phyloP scores from a whole-genome alignment of 2,888 invertebrate species.

The Lottia scabra region DNA sequence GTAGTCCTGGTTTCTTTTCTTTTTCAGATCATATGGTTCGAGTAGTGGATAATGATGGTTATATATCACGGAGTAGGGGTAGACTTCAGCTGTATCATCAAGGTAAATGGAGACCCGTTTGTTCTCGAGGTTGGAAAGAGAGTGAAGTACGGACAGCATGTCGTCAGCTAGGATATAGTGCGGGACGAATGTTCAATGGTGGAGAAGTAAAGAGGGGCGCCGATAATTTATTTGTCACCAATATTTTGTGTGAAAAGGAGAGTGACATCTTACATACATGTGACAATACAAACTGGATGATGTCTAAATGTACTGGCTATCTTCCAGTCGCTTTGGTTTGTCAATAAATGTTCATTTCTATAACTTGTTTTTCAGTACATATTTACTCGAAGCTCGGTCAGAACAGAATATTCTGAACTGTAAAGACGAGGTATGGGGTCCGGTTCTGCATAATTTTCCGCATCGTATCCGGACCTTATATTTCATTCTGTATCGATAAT shows the following conservation, averaged over 20 bases:
- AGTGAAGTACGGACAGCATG: constrained; percentile 51
- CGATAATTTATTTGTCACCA: not conserved
- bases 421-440: too few relatives aligned
- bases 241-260: not conserved
- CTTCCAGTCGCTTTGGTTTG: not conserved
- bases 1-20: too few relatives aligned
- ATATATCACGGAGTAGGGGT: constrained; percentile 35
- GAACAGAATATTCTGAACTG: too few relatives aligned
- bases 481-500: too few relatives aligned
- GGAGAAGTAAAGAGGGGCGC: constrained; percentile 4
- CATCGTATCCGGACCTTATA: too few relatives aligned
- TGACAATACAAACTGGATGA: not conserved
- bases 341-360: not conserved
- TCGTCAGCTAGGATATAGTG: constrained; percentile 47
- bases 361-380: too few relatives aligned
- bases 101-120: constrained; percentile 49
- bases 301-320: not conserved
- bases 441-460: too few relatives aligned
- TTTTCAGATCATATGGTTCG: constrained; percentile 50
- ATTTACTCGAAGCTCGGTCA: too few relatives aligned
- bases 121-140: constrained; percentile 47
- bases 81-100: constrained; percentile 47
- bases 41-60: constrained; percentile 33
- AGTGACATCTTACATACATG: not conserved
- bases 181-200: constrained; percentile 28